These are phyloP conservation scores for Oscheius sp. DNA, from an alignment of 2,888 invertebrate genomes.

Conservation along the genomic window DNA sequence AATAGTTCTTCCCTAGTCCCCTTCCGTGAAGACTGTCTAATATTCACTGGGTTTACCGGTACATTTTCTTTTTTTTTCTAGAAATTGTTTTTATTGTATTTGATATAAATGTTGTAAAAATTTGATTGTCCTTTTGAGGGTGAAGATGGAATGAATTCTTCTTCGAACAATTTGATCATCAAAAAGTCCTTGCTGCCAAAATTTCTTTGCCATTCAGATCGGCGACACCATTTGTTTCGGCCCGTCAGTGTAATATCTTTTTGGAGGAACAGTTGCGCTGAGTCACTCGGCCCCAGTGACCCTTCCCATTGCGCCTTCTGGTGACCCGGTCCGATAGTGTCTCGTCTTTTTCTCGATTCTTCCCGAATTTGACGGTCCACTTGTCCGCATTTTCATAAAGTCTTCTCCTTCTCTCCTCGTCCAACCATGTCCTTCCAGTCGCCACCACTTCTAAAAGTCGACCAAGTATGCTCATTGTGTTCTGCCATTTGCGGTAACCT, in stretches of 20 bases:
- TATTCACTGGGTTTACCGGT: conserved; percentile 26
- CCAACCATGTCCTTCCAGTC: too few relatives aligned
- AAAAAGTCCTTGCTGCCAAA: too few relatives aligned
- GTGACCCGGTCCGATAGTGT: conserved; percentile 25
- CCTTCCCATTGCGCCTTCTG: conserved; percentile 27
- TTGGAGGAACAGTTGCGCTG: conserved; percentile 35
- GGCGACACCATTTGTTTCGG: conserved; percentile 12
- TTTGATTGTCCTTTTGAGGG: too few relatives aligned
- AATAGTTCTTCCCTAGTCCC: conserved; percentile 19
- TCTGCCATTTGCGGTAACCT: not conserved
- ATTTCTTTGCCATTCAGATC: not conserved
- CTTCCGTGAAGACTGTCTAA: conserved; percentile 15
- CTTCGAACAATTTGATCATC: too few relatives aligned
- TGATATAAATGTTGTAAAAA: not conserved
- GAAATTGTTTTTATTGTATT: not conserved
- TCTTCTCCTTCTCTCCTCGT: too few relatives aligned
- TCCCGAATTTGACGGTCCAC: not conserved
- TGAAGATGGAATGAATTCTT: too few relatives aligned
- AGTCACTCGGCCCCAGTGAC: conserved; percentile 19
- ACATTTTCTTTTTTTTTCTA: not conserved
- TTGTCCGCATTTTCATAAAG: too few relatives aligned
- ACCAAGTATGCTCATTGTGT: too few relatives aligned
- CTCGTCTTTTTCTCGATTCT: not conserved
- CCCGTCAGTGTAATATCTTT: conserved; percentile 30
- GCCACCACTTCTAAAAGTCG: too few relatives aligned